Percentiles rank a stretch among this genome's conserved stretches.
Conservation (phyloP, 2,113 vertebrate genomes). For the Dipodomys ordii region DNA sequence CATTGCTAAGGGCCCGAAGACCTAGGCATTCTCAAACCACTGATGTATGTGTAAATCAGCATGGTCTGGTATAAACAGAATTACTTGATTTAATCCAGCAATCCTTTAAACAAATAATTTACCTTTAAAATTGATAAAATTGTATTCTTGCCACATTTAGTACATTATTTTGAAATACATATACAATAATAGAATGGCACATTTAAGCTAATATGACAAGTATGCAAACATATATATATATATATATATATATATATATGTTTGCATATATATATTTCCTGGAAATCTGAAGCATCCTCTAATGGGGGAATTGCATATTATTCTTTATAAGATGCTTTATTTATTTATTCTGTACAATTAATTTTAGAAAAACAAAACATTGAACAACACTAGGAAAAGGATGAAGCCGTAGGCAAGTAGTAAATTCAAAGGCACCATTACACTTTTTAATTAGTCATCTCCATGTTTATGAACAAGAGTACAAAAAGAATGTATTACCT, state of each 20-base stretch:
- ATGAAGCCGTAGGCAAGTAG: neutral
- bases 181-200: neutral
- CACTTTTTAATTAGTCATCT: constrained; percentile 24
- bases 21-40: neutral
- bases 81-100: neutral
- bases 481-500: neutral
- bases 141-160: neutral
- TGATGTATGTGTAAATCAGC: neutral
- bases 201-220: neutral
- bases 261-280: neutral
- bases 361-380: neutral
- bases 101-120: neutral
- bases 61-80: neutral
- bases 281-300: constrained; percentile 24
- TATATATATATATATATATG: neutral
- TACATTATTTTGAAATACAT: neutral
- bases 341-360: neutral
- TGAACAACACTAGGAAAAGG: neutral
- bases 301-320: neutral
- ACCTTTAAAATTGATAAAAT: neutral
- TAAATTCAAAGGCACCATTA: neutral
- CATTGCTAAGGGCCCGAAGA: neutral
- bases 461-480: neutral
- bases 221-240: neutral
- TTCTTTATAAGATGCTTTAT: neutral